Conservation (phyloP, 2,797 vertebrate genomes). For the Gymnodraco acuticeps region DNA sequence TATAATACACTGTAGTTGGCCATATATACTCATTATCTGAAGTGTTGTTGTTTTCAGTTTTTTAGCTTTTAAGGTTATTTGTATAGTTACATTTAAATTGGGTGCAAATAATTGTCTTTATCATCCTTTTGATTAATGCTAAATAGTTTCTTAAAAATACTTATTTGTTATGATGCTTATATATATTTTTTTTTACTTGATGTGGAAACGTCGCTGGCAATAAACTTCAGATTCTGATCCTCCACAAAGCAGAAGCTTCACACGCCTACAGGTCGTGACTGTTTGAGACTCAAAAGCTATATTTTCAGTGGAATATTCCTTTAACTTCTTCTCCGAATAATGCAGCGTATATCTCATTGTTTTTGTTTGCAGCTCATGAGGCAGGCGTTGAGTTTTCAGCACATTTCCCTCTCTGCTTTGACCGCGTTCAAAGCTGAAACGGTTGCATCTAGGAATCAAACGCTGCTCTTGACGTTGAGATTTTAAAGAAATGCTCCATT, state of each 20-base stretch:
- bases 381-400: slow-evolving; percentile 1
- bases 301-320: slow-evolving; percentile 10
- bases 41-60: too few species aligned
- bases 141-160: too few species aligned
- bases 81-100: too few species aligned
- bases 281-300: neutral
- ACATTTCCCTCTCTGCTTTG: slow-evolving; percentile 39
- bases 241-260: neutral
- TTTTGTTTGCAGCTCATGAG: slow-evolving; percentile 42
- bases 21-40: too few species aligned
- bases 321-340: slow-evolving; percentile 2
- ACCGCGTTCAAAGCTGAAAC: slow-evolving; percentile 48
- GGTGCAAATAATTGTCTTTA: too few species aligned
- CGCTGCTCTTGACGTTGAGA: neutral
- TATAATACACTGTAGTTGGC: too few species aligned
- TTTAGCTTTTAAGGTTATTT: too few species aligned
- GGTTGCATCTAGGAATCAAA: slow-evolving; percentile 51
- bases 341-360: neutral
- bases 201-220: too few species aligned
- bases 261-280: neutral
- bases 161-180: too few species aligned
- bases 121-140: too few species aligned
- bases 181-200: too few species aligned
- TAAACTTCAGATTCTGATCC: too few species aligned
- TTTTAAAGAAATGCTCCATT: slow-evolving; percentile 49